These are phyloP conservation scores for Microctenopoma stevenorrisi DNA, from an alignment of 2,797 vertebrate genomes.

Conservation along the genomic window DNA sequence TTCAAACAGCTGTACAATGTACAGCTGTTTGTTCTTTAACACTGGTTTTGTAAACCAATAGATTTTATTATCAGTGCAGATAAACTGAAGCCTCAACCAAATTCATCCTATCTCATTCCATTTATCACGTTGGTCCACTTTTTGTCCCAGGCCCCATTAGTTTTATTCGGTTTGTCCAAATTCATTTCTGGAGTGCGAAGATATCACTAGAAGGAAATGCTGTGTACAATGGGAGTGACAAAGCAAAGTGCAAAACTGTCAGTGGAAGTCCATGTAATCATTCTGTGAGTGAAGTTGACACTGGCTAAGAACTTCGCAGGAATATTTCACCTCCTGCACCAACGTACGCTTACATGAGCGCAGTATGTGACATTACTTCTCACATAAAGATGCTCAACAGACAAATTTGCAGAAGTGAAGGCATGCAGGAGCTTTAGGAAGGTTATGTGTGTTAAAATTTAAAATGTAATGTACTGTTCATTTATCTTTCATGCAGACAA, in stretches of 20 bases:
- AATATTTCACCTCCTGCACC: neutral
- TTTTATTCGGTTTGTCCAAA: constrained; percentile 44
- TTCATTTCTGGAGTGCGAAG: constrained; percentile 36
- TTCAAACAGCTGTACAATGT: neutral
- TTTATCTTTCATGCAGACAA: constrained; percentile 6
- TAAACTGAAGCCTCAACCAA: constrained; percentile 26
- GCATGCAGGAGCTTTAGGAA: neutral
- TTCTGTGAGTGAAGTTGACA: neutral
- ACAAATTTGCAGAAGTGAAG: neutral
- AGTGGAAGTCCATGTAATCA: neutral
- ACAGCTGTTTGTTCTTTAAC: neutral
- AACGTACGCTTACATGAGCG: neutral
- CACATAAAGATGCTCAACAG: constrained; percentile 1
- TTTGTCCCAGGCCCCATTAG: constrained; percentile 31
- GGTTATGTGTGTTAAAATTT: neutral
- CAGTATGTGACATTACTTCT: neutral
- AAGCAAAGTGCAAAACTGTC: constrained; percentile 11
- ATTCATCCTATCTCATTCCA: constrained; percentile 6
- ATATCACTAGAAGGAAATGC: constrained; percentile 11
- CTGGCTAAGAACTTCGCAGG: neutral
- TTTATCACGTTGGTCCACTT: constrained; percentile 11
- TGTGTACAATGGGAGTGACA: constrained; percentile 4
- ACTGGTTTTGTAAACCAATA: constrained; percentile 7
- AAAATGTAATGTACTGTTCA: constrained; percentile 21
- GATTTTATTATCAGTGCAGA: constrained; percentile 28